Conservation (phyloP, 2,888 invertebrate genomes). For the Perdita meconis region DNA sequence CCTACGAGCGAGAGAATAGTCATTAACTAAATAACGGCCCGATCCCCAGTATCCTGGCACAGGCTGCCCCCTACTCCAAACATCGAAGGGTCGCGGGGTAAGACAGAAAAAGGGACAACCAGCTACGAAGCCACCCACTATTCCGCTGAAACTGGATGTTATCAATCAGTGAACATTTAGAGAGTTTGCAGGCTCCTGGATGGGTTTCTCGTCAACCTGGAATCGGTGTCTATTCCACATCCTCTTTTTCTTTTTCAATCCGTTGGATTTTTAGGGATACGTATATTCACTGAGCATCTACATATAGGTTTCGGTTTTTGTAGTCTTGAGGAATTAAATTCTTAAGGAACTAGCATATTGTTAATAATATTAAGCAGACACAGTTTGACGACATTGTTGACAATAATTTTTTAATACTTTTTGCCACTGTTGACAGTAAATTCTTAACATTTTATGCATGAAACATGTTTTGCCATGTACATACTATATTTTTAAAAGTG, state of each 20-base stretch:
- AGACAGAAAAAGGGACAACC: constrained; percentile 59
- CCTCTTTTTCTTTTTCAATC: constrained; percentile 20
- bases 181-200: constrained; percentile 74
- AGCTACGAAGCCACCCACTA: constrained; percentile 74
- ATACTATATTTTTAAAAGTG: too few relatives aligned
- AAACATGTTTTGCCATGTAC: too few relatives aligned
- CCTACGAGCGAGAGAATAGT: constrained; percentile 82
- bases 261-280: constrained; percentile 53
- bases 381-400: too few relatives aligned
- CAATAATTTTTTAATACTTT: too few relatives aligned
- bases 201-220: constrained; percentile 72
- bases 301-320: too few relatives aligned
- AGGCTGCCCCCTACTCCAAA: constrained; percentile 36
- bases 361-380: too few relatives aligned
- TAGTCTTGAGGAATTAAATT: too few relatives aligned
- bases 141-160: constrained; percentile 76
- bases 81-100: constrained; percentile 7
- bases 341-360: too few relatives aligned
- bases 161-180: constrained; percentile 78
- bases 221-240: constrained; percentile 71
- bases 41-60: constrained; percentile 72
- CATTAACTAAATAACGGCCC: constrained; percentile 84
- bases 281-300: too few relatives aligned
- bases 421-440: too few relatives aligned
- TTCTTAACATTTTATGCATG: too few relatives aligned